Percentiles rank a stretch among this genome's conserved stretches.
These are phyloP conservation scores for Bombyx huttoni DNA, from an alignment of 2,888 invertebrate species.

Conservation along the genomic window DNA sequence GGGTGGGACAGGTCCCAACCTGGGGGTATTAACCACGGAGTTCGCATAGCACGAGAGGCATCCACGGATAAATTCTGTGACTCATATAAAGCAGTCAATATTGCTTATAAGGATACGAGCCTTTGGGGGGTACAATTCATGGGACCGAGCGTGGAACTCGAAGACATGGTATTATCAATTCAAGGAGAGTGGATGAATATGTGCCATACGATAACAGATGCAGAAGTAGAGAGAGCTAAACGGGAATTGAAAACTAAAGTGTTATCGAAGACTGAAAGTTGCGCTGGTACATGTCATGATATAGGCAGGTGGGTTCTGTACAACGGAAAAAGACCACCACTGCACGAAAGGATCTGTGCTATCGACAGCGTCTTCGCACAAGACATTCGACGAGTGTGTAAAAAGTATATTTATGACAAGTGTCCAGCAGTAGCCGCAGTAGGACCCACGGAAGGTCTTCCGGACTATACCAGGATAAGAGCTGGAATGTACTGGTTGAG, in stretches of 20 bases:
- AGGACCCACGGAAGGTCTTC: conserved; percentile 87
- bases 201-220: conserved; percentile 85
- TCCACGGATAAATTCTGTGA: conserved; percentile 81
- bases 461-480: conserved; percentile 86
- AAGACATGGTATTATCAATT: conserved; percentile 79
- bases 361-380: conserved; percentile 85
- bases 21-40: conserved; percentile 85
- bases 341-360: conserved; percentile 87
- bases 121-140: conserved; percentile 94
- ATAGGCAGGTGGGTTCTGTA: conserved; percentile 95
- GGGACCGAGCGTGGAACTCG: conserved; percentile 76
- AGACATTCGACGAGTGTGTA: conserved; percentile 82
- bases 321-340: conserved; percentile 87
- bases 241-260: conserved; percentile 91
- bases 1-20: conserved; percentile 92
- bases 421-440: conserved; percentile 94
- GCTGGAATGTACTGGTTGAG: conserved; percentile 86
- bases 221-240: conserved; percentile 91
- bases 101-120: conserved; percentile 97
- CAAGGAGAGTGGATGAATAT: conserved; percentile 89
- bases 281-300: conserved; percentile 93
- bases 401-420: conserved; percentile 90
- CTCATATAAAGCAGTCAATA: conserved; percentile 95
- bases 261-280: conserved; percentile 88
- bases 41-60: conserved; percentile 80